phyloP scores from a whole-genome alignment of 2,888 invertebrate genomes.

The Protodeltote pygarga region DNA sequence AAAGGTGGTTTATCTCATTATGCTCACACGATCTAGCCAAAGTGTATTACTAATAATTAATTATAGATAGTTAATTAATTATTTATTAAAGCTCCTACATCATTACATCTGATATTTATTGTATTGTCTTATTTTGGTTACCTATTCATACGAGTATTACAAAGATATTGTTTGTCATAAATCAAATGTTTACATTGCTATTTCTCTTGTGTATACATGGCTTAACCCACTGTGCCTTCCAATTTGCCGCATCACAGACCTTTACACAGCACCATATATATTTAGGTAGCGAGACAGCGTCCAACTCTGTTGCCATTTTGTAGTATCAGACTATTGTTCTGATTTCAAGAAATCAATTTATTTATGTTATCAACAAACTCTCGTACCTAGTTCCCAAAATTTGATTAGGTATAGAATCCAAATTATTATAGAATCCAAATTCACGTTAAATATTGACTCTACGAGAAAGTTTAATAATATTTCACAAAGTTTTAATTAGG shows the following conservation, averaged over 20 bases:
- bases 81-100: too few species aligned
- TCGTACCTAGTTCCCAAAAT: constrained; percentile 18
- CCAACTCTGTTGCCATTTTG: constrained; percentile 4
- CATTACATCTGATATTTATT: too few species aligned
- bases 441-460: constrained; percentile 35
- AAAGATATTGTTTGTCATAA: constrained; percentile 8
- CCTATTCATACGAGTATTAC: too few species aligned
- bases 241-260: constrained; percentile 60
- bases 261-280: constrained; percentile 42
- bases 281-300: constrained; percentile 11
- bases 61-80: too few species aligned
- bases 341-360: too few species aligned
- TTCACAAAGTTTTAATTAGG: constrained; percentile 59
- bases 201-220: constrained; percentile 38
- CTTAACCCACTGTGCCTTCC: constrained; percentile 51
- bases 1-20: too few species aligned
- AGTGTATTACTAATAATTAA: too few species aligned
- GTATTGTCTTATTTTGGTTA: too few species aligned
- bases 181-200: constrained; percentile 30
- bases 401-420: constrained; percentile 20
- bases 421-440: constrained; percentile 28
- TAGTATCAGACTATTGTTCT: constrained; percentile 16
- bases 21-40: too few species aligned
- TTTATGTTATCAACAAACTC: constrained; percentile 19
- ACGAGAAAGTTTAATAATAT: constrained; percentile 48